These are phyloP conservation scores for Sebastes matsubarae DNA, from an alignment of 2,797 vertebrate genomes.

Conservation along the genomic window DNA sequence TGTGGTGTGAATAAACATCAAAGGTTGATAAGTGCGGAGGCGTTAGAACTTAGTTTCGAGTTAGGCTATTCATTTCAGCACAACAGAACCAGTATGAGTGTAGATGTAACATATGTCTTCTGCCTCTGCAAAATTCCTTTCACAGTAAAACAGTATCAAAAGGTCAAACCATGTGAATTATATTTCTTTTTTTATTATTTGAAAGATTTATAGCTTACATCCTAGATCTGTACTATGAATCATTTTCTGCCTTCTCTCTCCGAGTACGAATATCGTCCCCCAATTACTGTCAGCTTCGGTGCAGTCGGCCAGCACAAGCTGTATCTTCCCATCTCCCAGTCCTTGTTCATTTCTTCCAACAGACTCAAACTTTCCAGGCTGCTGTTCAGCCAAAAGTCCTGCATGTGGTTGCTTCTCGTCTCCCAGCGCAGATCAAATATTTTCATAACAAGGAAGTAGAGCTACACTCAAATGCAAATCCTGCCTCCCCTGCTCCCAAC, in stretches of 20 bases:
- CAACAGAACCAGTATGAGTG: background rate
- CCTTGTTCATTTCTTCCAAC: background rate
- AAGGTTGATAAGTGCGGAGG: background rate
- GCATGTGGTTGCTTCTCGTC: background rate
- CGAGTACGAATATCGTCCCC: accelerated
- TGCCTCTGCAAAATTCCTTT: background rate
- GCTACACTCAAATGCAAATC: constrained; percentile 54
- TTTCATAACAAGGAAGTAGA: constrained; percentile 43
- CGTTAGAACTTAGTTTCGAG: constrained; percentile 1
- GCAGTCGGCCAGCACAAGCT: background rate
- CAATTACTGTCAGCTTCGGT: background rate
- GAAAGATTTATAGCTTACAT: constrained; percentile 21
- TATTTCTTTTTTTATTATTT: constrained; percentile 5
- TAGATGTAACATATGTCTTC: background rate
- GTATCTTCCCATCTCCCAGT: background rate
- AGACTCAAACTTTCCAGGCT: constrained; percentile 14
- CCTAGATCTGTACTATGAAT: background rate
- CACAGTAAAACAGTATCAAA: constrained; percentile 33
- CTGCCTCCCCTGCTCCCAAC: background rate
- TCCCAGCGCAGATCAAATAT: constrained; percentile 7
- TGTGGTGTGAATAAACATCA: constrained; percentile 48
- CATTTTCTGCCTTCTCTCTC: background rate
- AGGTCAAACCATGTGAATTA: constrained; percentile 25
- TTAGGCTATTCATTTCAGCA: background rate
- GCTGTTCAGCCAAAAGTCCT: constrained; percentile 5